phyloP scores from a whole-genome alignment of 1,140 invertebrate genomes.

The Branchinecta lynchi region DNA sequence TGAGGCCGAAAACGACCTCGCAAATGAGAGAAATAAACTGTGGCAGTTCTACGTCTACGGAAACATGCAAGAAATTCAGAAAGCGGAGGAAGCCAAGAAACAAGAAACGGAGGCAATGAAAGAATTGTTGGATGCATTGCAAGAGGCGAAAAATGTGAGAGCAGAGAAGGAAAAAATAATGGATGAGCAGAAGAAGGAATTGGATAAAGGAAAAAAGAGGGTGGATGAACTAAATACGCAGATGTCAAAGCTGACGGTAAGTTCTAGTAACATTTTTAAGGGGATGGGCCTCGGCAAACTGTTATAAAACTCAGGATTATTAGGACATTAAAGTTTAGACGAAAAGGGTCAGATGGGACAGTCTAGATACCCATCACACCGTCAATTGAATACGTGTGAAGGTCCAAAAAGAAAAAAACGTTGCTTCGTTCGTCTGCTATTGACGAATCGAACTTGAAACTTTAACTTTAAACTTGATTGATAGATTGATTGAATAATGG shows the following conservation, averaged over 20 bases:
- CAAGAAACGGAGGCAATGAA: conserved; percentile 37
- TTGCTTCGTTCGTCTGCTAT: too few relatives aligned
- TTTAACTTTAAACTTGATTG: too few relatives aligned
- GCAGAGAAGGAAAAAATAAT: conserved; percentile 39
- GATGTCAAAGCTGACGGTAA: background rate
- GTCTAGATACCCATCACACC: too few relatives aligned
- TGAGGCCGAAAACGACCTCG: conserved; percentile 50
- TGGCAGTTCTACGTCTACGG: conserved; percentile 50
- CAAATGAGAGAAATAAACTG: conserved; percentile 47
- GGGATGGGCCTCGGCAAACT: too few relatives aligned
- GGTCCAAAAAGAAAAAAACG: too few relatives aligned
- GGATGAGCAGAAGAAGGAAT: conserved; percentile 26
- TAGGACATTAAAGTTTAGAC: too few relatives aligned
- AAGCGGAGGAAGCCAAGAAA: conserved; percentile 30
- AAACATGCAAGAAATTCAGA: conserved; percentile 23
- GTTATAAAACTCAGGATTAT: too few relatives aligned
- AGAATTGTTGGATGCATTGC: conserved; percentile 37
- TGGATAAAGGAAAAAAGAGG: conserved; percentile 25
- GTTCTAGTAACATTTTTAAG: background rate
- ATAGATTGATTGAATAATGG: too few relatives aligned
- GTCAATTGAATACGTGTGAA: too few relatives aligned
- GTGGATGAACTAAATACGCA: background rate
- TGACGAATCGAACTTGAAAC: too few relatives aligned
- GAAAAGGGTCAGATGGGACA: too few relatives aligned
- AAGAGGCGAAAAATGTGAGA: conserved; percentile 31